Evolutionary conservation across 1,140 invertebrate species (phyloP), one percentile per base, ranked within the genome.

Genomic region (Meteorus sp.): DNA sequence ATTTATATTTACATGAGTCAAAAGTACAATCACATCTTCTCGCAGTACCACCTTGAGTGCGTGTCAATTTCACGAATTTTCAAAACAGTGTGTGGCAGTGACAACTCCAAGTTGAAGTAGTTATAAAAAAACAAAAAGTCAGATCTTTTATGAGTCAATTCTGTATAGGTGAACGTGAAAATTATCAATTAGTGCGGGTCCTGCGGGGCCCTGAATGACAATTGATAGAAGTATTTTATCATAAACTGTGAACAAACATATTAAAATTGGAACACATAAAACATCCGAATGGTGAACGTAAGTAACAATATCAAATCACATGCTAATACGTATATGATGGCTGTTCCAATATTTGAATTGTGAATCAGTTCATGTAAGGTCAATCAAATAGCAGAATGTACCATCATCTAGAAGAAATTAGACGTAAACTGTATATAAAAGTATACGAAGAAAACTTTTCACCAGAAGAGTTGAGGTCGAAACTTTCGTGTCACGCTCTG

Each of bases 401-500:
- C 13, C 8, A n/a, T n/a, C 13, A 39, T 15, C 13, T 39, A 11
- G 17, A 39, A 39, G 11, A n/a, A 2, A 39, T 39, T 39, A 25
- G 15, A 31, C n/a, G 55, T 20, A 37, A 25, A 19, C 19, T 5
- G 23, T 3, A 25, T 41, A 41, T 39, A 13, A 11, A 23, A 15
- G 25, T n/a, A 27, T n/a, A 19, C 8, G 22, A 52, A 39, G 19
- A 59, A 59, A 39, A 33, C n/a, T 59, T 59, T 59, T 59, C 56
- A 44, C 56, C 45, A 22, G 25, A 31, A 17, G 7, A 48, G n/a
- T 17, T 31, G 54, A 56, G 54, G 48, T 59, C 56, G 56, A 44
- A 59, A 59, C 56, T 59, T 59, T 59, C 56, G 56, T 59, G 56
- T 59, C 48, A 59, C 48, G 56, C 56, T 59, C 39, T 15, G 37